Percentiles rank a stretch among this genome's conserved stretches.
Conservation (phyloP, 2,888 invertebrate genomes). For the Lasioglossum pauxillum region DNA sequence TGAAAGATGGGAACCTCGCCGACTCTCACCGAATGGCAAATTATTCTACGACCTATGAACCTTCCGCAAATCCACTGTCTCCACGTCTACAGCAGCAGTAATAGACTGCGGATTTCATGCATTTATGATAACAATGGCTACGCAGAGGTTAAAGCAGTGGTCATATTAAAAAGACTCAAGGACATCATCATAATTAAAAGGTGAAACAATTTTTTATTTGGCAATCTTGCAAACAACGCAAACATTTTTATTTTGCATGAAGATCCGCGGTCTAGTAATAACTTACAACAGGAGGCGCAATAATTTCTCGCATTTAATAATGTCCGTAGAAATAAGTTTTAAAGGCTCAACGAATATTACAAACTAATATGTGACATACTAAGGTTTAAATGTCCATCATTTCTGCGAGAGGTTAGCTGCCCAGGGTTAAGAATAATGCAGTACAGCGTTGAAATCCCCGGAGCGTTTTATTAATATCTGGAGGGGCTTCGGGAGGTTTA, state of each 20-base stretch:
- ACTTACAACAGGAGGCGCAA: no score
- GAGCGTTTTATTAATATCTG: neutral
- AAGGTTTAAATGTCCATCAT: neutral
- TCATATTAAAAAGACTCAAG: no score
- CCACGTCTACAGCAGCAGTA: neutral
- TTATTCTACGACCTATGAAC: neutral
- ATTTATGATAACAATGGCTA: no score
- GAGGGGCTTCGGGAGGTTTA: neutral
- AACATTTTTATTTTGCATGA: no score
- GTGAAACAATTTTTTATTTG: no score
- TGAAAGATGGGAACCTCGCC: neutral
- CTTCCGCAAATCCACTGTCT: neutral
- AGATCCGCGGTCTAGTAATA: no score
- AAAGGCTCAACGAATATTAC: neutral
- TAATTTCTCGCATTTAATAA: neutral
- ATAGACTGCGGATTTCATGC: no score
- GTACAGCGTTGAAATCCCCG: neutral
- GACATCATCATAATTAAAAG: no score
- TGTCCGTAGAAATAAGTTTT: no score
- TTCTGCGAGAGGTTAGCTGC: neutral
- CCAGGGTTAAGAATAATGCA: neutral
- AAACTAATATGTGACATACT: neutral
- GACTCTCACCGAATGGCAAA: neutral
- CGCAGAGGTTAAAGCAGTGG: no score
- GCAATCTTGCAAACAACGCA: no score